Base-by-base conservation (phyloP, 2,888 invertebrate genomes). In the Sipha maydis region DNA sequence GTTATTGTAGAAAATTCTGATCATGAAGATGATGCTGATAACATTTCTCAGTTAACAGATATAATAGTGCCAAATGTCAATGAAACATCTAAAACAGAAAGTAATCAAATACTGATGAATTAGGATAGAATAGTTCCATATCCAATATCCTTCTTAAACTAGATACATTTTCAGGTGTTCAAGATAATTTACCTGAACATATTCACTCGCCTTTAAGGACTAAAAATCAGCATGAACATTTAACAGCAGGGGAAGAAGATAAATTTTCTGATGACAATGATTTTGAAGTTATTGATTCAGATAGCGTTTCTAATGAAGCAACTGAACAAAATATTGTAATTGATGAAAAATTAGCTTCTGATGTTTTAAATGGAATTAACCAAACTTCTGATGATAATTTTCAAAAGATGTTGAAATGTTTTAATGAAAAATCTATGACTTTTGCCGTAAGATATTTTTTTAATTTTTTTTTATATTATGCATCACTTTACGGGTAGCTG, bases 401-500 rank as follows among this genome's bases (percentile, higher is more conserved):
- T 61, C 38, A 56, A 21, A 0, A 19, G 0, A 61, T 86, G 9
- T 28, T 86, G 28, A 28, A 80, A 56, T 3, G 73, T 4, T 73
- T 86, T 56, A 25, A n/a, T 28, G 8, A 25, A 4, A 56, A 71
- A 34, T 0, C 56, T 54, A 3, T 73, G 8, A 61, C 28, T 7
- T 80, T 11, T 80, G 56, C 80, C 0, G 86, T 86, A 86, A 73
- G 79, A 17, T 0, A 34, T 54, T 73, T 34, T 28, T 61, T 78
- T 0, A 34, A 54, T 73, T 34, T 28, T 61, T 78, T 28, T 4
- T 61, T 61, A 61, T 61, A 48, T 14, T 48, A 48, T 48, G 8
- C 41, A 14, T 25, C 3, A 61, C 21, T 61, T 3, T 56, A 56
- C 21, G 3, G 19, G 61, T 61, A 61, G 61, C 48, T 48, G 48